Evolutionary conservation across 2,888 invertebrate species (phyloP), one percentile per base, ranked within the genome.

Genomic region (Mythimna lalbum): DNA sequence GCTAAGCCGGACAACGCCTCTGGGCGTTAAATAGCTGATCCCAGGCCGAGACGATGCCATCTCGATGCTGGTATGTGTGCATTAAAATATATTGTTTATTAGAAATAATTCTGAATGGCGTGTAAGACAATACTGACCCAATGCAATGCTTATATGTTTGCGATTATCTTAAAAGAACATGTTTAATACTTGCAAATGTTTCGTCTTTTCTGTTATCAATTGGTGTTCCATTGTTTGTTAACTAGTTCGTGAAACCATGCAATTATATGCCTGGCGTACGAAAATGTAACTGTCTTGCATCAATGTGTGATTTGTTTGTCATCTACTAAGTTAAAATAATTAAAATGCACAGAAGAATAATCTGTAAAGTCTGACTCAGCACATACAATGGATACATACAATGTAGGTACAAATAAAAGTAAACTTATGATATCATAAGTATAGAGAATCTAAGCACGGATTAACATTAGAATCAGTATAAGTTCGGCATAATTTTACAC

Each of bases 211-310:
- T 19, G 21, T 71, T 52, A 27, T 33, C n/a, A 23, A 60, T 33
- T 50, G 72, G 14, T 47, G 43, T 47, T 27, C 73, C 43, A 61
- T 27, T 60, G 33, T 59, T 70, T 19, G 17, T 52, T 62, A 36
- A 53, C 23, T 53, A 55, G 19, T 63, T 47, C 9, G 12, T 27
- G 27, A 19, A 36, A 33, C 21, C 14, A 17, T 23, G n/a, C 39
- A 43, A 23, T 47, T 0, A 12, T 49, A 27, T 50, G n/a, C 19
- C 10, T 14, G 21, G 21, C 14, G 19, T 39, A 43, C 9, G n/a
- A 21, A 39, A 43, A 36, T 50, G 1, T 31, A 57, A 10, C 71
- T 73, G 19, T 39, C 36, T 21, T 52, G 52, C 33, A 52, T 33
- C 43, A 72, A 27, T 52, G n/a, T 60, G 19, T 47, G 43, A 50